These are phyloP conservation scores for Xylocampa areola DNA, from an alignment of 2,888 invertebrate species.

Conservation along the genomic window DNA sequence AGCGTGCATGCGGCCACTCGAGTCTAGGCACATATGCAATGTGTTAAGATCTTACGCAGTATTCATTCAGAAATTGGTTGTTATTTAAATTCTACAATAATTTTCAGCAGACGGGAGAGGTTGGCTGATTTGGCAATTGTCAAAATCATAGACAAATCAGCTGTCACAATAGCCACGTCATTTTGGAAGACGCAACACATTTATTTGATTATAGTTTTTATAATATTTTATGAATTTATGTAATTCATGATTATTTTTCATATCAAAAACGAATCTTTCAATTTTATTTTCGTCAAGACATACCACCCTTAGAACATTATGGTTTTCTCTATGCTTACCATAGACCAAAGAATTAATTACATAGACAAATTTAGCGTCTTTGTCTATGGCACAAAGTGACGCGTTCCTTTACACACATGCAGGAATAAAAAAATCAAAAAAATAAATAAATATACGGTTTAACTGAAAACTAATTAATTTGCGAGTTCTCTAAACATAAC, in stretches of 20 bases:
- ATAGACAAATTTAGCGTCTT: conserved; percentile 67
- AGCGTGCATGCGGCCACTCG: conserved; percentile 64
- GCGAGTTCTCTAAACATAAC: background rate
- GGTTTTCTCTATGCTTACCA: conserved; percentile 43
- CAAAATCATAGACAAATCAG: conserved; percentile 82
- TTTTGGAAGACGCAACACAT: conserved; percentile 75
- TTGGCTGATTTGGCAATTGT: conserved; percentile 89
- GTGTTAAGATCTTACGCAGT: conserved; percentile 56
- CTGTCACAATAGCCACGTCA: conserved; percentile 89
- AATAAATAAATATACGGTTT: conserved; percentile 29
- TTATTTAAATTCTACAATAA: conserved; percentile 60
- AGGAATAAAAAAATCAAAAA: conserved; percentile 37
- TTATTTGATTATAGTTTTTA: background rate
- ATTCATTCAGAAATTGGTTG: conserved; percentile 78
- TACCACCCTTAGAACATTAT: background rate
- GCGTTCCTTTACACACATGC: conserved; percentile 70
- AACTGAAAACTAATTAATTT: background rate
- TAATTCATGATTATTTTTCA: background rate
- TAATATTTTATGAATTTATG: accelerated
- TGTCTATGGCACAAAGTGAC: conserved; percentile 67
- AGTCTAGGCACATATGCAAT: conserved; percentile 63
- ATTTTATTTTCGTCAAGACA: background rate
- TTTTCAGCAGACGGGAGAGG: conserved; percentile 70
- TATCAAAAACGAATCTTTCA: background rate
- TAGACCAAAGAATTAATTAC: conserved; percentile 48